These are phyloP conservation scores for Erebia aethiops DNA, from an alignment of 2,888 invertebrate species.

Conservation along the genomic window DNA sequence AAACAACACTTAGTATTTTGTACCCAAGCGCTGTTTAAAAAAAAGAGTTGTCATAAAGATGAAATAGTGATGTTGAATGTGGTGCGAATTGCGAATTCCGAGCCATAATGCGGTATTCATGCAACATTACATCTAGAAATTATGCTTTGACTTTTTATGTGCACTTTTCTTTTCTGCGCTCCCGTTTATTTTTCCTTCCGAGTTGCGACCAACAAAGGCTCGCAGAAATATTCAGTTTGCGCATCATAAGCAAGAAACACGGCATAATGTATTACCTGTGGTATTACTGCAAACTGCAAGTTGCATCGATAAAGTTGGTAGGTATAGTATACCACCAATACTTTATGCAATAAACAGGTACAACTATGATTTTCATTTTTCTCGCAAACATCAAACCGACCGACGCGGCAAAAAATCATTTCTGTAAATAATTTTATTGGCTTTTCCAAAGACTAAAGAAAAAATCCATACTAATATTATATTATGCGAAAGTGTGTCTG, in stretches of 20 bases:
- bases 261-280: neutral
- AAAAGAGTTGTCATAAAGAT: neutral
- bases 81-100: constrained; percentile 16
- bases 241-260: constrained; percentile 17
- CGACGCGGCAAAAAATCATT: no score
- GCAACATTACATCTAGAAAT: constrained; percentile 25
- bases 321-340: no score
- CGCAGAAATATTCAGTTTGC: constrained; percentile 17
- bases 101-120: constrained; percentile 25
- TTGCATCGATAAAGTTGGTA: no score
- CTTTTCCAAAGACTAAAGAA: no score
- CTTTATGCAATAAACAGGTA: no score
- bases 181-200: constrained; percentile 19
- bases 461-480: no score
- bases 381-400: no score
- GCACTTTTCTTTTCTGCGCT: constrained; percentile 20
- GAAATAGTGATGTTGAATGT: neutral
- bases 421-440: no score
- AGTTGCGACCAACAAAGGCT: constrained; percentile 15
- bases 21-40: neutral
- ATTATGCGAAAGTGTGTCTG: no score
- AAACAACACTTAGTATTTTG: no score
- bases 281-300: neutral
- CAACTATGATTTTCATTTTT: no score
- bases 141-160: constrained; percentile 25